Base-by-base conservation (phyloP, 2,113 vertebrate genomes). In the Sporophila hypoxantha region DNA sequence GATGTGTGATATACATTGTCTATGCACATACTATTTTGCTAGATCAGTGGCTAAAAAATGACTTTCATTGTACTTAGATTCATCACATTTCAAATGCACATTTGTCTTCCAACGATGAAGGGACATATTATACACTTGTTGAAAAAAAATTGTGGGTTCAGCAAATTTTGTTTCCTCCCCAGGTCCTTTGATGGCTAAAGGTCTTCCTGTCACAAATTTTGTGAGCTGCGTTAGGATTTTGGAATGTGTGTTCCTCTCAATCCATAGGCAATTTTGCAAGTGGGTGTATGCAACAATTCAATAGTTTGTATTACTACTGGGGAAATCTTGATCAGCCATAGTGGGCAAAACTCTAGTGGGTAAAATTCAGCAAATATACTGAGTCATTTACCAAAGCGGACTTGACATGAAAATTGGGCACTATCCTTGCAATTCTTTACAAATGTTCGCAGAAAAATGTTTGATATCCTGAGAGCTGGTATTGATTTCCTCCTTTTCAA, bases 141-240 rank as follows among this genome's bases (percentile, higher is more conserved):
- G 66, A 89, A 60, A 41, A 90, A 92, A 91, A 93, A 87, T 4
- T 41, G 44, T 71, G 41, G 17, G 27, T 91, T 93, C 90, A 91
- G 78, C 71, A 90, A 61, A 23, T 90, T 91, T 93, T 75, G 29
- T 81, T 94, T 90, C 62, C 18, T 78, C 26, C 32, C 26, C 32
- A 37, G 42, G 42, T 39, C 68, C 36, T 90, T 59, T 41, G 34
- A 55, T 73, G 83, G 42, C 12, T 65, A 87, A 91, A 85, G 47
- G 71, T 90, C 49, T 76, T 93, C 62, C 50, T 69, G 25, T 90
- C 6, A 61, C 20, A 76, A 76, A 74, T 34, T 81, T 57, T 50
- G 14, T 59, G 53, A 76, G 21, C 30, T 69, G 25, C 3, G 0
- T 32, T 4, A 3, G 34, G 19, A 60, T 88, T 90, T 91, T 75